Conservation (phyloP, 2,113 vertebrate genomes). For the Progne subis region DNA sequence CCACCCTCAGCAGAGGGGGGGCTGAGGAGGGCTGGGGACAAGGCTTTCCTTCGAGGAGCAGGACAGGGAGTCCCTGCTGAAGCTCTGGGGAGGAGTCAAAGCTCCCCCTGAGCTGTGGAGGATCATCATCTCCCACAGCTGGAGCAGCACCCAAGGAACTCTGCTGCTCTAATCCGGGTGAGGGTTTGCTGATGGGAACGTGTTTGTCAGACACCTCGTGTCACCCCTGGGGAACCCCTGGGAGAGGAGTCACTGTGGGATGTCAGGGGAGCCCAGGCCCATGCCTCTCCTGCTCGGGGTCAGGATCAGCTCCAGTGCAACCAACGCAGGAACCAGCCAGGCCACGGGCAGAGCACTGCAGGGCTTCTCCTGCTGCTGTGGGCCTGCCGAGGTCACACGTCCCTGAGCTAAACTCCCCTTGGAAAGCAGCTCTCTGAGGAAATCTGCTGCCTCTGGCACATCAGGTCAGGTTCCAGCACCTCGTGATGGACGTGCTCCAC, state of each 20-base stretch:
- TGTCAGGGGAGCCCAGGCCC: background rate
- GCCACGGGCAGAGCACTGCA: fast-evolving
- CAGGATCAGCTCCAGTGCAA: background rate
- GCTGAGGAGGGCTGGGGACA: background rate
- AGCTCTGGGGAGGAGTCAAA: background rate
- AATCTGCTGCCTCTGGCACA: background rate
- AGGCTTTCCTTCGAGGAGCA: background rate
- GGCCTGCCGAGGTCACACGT: background rate
- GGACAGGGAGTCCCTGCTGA: background rate
- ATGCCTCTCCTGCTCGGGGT: no score
- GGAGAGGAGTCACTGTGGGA: background rate
- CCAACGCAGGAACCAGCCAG: background rate
- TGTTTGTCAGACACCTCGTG: fast-evolving
- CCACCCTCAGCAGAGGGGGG: background rate
- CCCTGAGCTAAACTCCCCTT: background rate
- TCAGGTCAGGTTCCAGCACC: background rate
- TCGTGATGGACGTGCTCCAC: fast-evolving
- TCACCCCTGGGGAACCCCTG: background rate
- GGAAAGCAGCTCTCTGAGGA: background rate
- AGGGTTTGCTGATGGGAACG: background rate
- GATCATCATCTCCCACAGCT: fast-evolving
- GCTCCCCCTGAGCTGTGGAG: fast-evolving
- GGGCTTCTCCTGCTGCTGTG: background rate
- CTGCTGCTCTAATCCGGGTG: background rate
- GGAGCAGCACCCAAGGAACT: background rate